phyloP scores from a whole-genome alignment of 2,113 vertebrate genomes.

The Pseudopipra pipra region DNA sequence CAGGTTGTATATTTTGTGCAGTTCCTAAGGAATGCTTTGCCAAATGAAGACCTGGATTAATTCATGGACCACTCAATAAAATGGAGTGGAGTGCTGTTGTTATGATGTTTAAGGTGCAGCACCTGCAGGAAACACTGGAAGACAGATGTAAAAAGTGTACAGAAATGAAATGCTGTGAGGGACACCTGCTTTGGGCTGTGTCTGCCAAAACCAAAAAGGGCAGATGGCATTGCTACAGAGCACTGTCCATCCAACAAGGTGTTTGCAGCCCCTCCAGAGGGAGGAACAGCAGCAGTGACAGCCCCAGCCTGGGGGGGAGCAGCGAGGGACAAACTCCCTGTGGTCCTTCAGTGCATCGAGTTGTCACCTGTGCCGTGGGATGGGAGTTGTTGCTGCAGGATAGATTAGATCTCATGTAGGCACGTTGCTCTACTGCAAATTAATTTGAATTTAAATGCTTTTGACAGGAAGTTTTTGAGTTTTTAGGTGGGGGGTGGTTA shows the following conservation, averaged over 20 bases:
- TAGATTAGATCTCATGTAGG: neutral
- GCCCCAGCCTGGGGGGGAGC: fast-evolving
- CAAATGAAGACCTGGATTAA: neutral
- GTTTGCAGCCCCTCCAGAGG: neutral
- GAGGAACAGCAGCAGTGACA: fast-evolving
- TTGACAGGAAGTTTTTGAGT: neutral
- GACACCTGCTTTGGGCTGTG: neutral
- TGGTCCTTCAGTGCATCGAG: fast-evolving
- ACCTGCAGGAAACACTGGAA: neutral
- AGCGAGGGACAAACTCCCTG: fast-evolving
- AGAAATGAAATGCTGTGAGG: neutral
- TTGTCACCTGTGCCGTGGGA: fast-evolving
- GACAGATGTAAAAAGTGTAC: neutral
- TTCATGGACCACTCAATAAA: neutral
- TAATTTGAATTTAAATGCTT: neutral
- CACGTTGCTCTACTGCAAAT: neutral
- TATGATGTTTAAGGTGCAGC: neutral
- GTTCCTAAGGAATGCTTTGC: neutral
- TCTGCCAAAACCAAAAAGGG: neutral
- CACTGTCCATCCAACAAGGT: fast-evolving
- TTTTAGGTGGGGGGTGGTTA: neutral
- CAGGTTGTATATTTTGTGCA: neutral
- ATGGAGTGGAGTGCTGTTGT: neutral
- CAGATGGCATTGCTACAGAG: neutral
- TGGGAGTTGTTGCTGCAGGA: neutral